A percentile compares a stretch with the other conserved stretches of the same genome.
Conservation (phyloP, 2,797 vertebrate genomes). For the Menidia menidia region DNA sequence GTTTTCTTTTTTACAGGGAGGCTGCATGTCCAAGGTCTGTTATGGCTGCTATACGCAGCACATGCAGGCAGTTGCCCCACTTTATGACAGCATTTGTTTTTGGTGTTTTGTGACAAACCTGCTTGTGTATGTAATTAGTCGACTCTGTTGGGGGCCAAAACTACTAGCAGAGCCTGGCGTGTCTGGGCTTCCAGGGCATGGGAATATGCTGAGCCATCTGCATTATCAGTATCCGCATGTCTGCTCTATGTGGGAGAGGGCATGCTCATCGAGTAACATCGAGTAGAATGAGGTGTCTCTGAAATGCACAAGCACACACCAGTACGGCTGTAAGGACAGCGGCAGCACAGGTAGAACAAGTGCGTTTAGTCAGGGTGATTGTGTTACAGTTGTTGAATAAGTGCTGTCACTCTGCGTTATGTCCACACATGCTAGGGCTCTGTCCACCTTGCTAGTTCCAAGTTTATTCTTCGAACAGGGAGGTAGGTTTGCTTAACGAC, state of each 20-base stretch:
- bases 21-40: not conserved
- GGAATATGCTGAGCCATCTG: conserved; percentile 74
- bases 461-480: conserved; percentile 18
- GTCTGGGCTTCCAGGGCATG: conserved; percentile 23
- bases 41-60: conserved; percentile 4
- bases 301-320: conserved; percentile 1
- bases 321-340: conserved; percentile 26
- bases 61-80: not conserved
- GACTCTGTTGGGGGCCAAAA: conserved; percentile 36
- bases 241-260: conserved; percentile 26
- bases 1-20: conserved; percentile 7
- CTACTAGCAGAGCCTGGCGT: conserved; percentile 46
- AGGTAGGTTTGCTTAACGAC: conserved; percentile 41
- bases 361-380: accelerated
- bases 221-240: conserved; percentile 13
- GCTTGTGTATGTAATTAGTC: conserved; percentile 67
- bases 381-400: not conserved
- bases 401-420: not conserved
- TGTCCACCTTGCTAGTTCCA: conserved; percentile 4
- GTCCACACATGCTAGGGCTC: conserved; percentile 1
- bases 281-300: conserved; percentile 7
- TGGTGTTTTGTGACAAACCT: conserved; percentile 64
- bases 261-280: conserved; percentile 24
- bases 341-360: conserved; percentile 33
- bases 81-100: conserved; percentile 28